A percentile compares a stretch with the other conserved stretches of the same genome.
Conservation (phyloP, 2,888 invertebrate species). For the Pollenia griseotomentosa region DNA sequence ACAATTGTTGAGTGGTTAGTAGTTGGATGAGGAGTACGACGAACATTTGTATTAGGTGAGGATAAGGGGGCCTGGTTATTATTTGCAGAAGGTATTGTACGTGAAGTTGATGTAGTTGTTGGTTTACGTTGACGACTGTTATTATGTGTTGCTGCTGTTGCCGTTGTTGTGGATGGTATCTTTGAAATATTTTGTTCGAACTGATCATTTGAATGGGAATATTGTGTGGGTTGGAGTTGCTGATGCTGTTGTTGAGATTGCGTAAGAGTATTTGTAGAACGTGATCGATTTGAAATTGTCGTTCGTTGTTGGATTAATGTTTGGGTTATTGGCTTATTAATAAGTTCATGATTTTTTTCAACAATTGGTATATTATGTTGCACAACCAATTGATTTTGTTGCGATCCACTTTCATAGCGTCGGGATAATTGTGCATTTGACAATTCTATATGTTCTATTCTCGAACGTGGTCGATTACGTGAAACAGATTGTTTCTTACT, state of each 20-base stretch:
- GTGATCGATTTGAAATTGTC: slow-evolving; percentile 66
- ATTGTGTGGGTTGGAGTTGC: slow-evolving; percentile 45
- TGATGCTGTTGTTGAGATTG: slow-evolving; percentile 52
- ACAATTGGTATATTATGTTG: slow-evolving; percentile 70
- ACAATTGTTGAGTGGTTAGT: slow-evolving; percentile 29
- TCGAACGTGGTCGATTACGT: slow-evolving; percentile 4
- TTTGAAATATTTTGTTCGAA: slow-evolving; percentile 51
- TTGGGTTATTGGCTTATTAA: slow-evolving; percentile 46
- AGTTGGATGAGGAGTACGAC: slow-evolving; percentile 43
- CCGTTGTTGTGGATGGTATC: slow-evolving; percentile 2
- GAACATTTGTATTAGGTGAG: slow-evolving; percentile 50
- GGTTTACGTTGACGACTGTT: slow-evolving; percentile 42
- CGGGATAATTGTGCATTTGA: slow-evolving; percentile 9
- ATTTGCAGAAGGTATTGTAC: slow-evolving; percentile 26
- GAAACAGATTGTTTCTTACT: slow-evolving; percentile 3
- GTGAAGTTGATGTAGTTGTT: slow-evolving; percentile 36
- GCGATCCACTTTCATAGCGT: slow-evolving; percentile 11
- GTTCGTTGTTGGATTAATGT: slow-evolving; percentile 42
- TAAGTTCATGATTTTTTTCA: slow-evolving; percentile 62
- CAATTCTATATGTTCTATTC: slow-evolving; percentile 35
- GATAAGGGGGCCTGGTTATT: slow-evolving; percentile 25
- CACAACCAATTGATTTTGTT: slow-evolving; percentile 64
- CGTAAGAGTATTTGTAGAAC: slow-evolving; percentile 37
- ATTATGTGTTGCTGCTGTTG: slow-evolving; percentile 17
- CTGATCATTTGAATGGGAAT: slow-evolving; percentile 31